Evolutionary conservation across 2,888 invertebrate genomes (phyloP), one percentile per base, ranked within the genome.

Genomic region (Flabesymbios commensalis): DNA sequence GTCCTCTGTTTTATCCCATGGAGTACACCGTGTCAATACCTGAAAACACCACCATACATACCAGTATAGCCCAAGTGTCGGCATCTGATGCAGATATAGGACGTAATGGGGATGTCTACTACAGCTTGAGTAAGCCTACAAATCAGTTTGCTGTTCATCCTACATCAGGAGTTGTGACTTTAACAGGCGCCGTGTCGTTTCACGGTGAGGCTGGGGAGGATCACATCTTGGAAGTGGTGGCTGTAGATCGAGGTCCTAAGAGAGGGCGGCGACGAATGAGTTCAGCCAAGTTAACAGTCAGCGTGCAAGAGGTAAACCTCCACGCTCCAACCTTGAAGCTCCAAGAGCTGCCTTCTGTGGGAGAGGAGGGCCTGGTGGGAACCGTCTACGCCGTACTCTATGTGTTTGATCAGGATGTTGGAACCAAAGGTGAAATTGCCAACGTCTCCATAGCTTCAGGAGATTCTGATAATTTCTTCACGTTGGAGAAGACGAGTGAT

Each of bases 81-180:
- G 98, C 97, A 0, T 94, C 94, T 77, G 98, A 99, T 84, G 96
- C 98, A 2, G 98, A 99, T 83, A 86, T 93, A 36, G 98, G 97
- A 2, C 87, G 93, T 74, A 98, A 98, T 83, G 95, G 96, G 0
- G 94, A 97, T 85, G 93, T 98, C 73, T 97, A 97, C 84, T 98
- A 96, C 84, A 94, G 93, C 81, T 89, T 98, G 75, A 86, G 88
- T 53, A 89, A 91, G 72, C 87, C 88, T 61, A 92, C 90, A 47
- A 73, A 76, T 3, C 64, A 69, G 19, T 98, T 97, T 81, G 90
- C 93, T 36, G 89, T 99, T 60, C 94, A 98, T 83, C 94, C 96
- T 1, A 92, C 93, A 57, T 91, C 91, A 49, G 97, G 97, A 10
- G 88, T 92, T 29, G 88, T 97, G 63, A 90, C 90, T 19, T 85